These are phyloP conservation scores for Tetragonula clypearis DNA, from an alignment of 1,140 invertebrate genomes.

Conservation along the genomic window DNA sequence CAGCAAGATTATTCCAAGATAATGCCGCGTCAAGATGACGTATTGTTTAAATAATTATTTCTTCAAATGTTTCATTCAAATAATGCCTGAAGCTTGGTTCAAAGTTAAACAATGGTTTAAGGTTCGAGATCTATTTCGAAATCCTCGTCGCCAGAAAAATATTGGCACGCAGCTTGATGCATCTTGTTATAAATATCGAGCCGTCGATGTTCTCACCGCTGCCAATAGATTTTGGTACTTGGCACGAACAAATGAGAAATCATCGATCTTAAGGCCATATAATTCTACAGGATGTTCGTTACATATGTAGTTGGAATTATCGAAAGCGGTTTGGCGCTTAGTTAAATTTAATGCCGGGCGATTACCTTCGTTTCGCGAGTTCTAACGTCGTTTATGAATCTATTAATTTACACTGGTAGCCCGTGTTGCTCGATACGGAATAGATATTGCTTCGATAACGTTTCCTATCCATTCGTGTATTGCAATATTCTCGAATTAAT, in stretches of 20 bases:
- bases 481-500: background rate
- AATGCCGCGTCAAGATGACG: no score
- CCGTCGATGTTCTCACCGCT: constrained; percentile 8
- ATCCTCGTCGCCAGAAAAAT: background rate
- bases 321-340: constrained; percentile 30
- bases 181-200: constrained; percentile 6
- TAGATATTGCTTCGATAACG: background rate
- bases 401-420: background rate
- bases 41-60: no score
- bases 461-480: background rate
- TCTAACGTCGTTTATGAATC: background rate
- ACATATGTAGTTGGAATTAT: background rate
- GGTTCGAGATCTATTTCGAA: background rate
- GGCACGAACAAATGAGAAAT: constrained; percentile 8
- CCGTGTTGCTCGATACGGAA: background rate
- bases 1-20: no score
- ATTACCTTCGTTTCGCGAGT: background rate
- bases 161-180: background rate
- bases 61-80: no score
- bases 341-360: background rate
- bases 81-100: background rate
- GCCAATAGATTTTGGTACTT: constrained; percentile 22
- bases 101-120: background rate
- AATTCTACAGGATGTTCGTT: background rate
- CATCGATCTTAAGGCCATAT: constrained; percentile 20